Evolutionary conservation across 2,888 invertebrate genomes (phyloP).

Genomic region (Lepidochitona cinerea): DNA sequence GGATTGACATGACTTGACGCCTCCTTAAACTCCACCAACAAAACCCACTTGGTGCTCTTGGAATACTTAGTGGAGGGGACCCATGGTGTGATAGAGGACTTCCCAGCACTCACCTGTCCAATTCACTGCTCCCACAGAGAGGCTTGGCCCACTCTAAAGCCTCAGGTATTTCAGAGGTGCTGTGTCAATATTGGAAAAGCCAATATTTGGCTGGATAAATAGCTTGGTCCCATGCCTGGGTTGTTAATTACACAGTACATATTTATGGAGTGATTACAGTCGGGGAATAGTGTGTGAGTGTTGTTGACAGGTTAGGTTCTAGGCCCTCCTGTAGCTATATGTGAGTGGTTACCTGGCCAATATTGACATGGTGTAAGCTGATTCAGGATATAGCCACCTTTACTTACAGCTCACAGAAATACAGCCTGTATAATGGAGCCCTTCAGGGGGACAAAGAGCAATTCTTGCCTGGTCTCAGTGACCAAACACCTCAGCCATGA

Average conservation of each 20-base stretch:
- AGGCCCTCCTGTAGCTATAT: neutral
- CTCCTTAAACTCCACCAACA: no score
- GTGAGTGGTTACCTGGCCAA: constrained; percentile 2
- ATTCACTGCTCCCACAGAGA: no score
- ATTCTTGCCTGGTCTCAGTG: neutral
- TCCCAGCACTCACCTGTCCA: no score
- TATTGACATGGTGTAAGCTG: neutral
- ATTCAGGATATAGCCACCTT: neutral
- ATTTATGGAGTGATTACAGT: constrained; percentile 9
- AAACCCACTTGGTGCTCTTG: no score
- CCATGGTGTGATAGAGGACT: no score
- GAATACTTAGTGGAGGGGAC: no score
- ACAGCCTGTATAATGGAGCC: neutral
- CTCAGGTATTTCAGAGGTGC: neutral
- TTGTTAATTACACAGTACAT: constrained; percentile 16
- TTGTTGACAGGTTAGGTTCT: neutral
- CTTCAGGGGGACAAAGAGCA: neutral
- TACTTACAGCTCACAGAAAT: neutral
- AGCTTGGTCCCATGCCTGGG: neutral
- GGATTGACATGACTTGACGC: no score
- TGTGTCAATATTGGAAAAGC: neutral
- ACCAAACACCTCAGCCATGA: neutral
- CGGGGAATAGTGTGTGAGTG: neutral
- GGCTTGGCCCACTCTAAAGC: neutral
- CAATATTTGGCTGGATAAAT: constrained; percentile 5